phyloP scores from a whole-genome alignment of 2,797 vertebrate species.

The Macrochelys suwanniensis region DNA sequence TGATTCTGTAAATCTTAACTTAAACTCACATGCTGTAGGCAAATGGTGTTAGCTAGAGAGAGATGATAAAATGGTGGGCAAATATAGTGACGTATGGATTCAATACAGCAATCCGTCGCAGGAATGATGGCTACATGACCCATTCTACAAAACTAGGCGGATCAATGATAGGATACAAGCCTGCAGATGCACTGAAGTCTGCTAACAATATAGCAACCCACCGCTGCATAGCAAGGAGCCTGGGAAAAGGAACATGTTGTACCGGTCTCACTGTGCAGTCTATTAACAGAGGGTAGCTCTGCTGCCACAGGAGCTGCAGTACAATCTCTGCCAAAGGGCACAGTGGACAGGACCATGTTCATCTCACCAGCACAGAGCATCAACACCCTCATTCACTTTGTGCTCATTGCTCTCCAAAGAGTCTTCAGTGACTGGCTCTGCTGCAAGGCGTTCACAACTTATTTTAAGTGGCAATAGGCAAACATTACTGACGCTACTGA shows the following conservation, averaged over 20 bases:
- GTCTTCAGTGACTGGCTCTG: neutral
- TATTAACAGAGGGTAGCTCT: neutral
- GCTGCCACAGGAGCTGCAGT: neutral
- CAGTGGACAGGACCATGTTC: neutral
- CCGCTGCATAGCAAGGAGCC: neutral
- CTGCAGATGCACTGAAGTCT: neutral
- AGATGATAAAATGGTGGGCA: neutral
- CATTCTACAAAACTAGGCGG: neutral
- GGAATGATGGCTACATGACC: neutral
- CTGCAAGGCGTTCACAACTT: neutral
- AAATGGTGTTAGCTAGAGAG: neutral
- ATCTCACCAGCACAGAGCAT: neutral
- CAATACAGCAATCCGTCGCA: neutral
- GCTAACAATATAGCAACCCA: neutral
- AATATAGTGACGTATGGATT: neutral
- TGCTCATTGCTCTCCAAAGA: neutral
- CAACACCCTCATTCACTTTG: neutral
- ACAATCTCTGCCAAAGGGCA: neutral
- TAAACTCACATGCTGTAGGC: neutral
- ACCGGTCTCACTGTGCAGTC: neutral
- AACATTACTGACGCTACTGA: neutral
- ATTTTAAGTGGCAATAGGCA: neutral
- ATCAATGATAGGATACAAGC: neutral
- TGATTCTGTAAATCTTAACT: neutral
- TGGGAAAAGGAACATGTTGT: neutral